Percentiles rank a stretch among this genome's conserved stretches.
Evolutionary conservation across 1,140 invertebrate genomes (phyloP).

Genomic region (Procambarus clarkii): DNA sequence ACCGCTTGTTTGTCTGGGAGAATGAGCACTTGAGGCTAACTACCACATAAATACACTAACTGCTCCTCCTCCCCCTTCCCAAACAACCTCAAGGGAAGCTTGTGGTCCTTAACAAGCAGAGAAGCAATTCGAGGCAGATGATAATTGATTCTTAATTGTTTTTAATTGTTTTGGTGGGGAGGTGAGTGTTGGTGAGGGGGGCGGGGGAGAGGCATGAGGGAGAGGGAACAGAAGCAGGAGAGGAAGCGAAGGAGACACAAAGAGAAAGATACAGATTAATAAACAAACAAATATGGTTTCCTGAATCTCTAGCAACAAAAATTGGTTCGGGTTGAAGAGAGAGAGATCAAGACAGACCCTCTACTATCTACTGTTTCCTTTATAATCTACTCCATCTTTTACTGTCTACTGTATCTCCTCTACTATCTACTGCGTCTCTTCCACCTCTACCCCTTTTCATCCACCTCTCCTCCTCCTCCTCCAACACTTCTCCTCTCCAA

Average conservation of each 20-base stretch:
- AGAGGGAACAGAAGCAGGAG: not conserved
- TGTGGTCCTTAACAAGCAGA: not conserved
- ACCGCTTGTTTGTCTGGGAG: not conserved
- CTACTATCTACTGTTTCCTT: too few relatives aligned
- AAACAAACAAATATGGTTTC: too few relatives aligned
- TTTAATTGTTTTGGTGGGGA: not conserved
- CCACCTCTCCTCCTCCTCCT: not conserved
- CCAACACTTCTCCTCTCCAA: not conserved
- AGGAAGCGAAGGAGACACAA: too few relatives aligned
- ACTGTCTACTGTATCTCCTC: not conserved
- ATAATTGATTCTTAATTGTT: not conserved
- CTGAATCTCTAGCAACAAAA: too few relatives aligned
- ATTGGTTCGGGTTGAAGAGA: too few relatives aligned
- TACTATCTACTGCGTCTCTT: not conserved
- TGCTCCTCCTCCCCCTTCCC: not conserved
- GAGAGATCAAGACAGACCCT: too few relatives aligned
- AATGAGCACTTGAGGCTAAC: slow-evolving; percentile 6
- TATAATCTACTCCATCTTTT: not conserved
- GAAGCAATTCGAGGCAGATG: not conserved
- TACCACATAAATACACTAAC: slow-evolving; percentile 9
- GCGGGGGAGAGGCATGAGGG: not conserved
- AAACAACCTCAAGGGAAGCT: not conserved
- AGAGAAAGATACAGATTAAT: too few relatives aligned
- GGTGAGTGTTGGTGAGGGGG: not conserved
- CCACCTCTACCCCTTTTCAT: not conserved